phyloP scores from a whole-genome alignment of 2,797 vertebrate genomes.

The Myotis vivesi region DNA sequence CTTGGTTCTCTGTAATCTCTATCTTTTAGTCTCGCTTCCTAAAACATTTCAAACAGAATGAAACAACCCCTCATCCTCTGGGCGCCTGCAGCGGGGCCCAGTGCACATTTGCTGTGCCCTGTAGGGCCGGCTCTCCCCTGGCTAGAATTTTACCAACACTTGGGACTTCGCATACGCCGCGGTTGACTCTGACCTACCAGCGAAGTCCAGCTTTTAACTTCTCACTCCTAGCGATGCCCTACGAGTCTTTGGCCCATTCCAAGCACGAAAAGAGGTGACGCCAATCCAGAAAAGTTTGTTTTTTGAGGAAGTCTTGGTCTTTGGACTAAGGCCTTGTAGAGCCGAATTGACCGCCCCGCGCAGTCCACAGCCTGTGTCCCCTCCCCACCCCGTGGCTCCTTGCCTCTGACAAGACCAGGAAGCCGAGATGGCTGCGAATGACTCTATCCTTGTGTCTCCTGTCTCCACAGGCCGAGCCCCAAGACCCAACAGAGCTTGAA shows the following conservation, averaged over 20 bases:
- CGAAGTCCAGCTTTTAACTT: constrained; percentile 5
- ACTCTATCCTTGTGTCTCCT: constrained; percentile 46
- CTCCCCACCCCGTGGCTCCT: neutral
- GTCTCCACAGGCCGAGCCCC: constrained; percentile 62
- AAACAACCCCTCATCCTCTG: neutral
- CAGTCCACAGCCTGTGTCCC: neutral
- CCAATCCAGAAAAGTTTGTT: constrained; percentile 27
- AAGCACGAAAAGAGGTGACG: neutral
- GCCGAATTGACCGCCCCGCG: neutral
- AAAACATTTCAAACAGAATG: constrained; percentile 47
- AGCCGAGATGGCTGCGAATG: neutral
- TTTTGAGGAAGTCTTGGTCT: neutral
- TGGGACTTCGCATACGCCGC: neutral
- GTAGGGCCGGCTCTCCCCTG: neutral
- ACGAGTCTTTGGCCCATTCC: neutral
- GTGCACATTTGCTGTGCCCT: constrained; percentile 10
- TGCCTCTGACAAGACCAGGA: neutral
- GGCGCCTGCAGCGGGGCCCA: neutral
- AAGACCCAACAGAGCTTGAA: constrained; percentile 41
- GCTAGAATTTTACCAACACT: constrained; percentile 20
- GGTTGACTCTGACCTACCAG: neutral
- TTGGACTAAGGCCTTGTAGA: neutral
- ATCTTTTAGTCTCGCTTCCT: neutral
- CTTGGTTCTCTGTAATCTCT: neutral
- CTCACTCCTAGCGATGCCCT: neutral